phyloP scores from a whole-genome alignment of 2,797 vertebrate species.

The Cirrhinus mrigala region DNA sequence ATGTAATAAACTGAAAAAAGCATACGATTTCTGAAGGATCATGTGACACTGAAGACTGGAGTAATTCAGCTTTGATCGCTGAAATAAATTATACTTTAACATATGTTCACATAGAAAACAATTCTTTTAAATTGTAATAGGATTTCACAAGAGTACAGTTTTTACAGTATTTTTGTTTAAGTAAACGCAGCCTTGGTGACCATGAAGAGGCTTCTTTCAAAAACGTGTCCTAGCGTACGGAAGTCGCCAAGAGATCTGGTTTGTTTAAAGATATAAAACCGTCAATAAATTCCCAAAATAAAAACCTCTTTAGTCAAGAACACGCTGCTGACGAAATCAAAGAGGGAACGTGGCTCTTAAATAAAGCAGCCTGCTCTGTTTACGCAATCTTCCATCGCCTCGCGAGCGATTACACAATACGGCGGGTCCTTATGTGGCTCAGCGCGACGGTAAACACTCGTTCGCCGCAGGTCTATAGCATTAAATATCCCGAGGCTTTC shows the following conservation, averaged over 20 bases:
- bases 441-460: conserved; percentile 38
- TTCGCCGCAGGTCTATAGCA: conserved; percentile 35
- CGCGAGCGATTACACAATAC: neutral
- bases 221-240: neutral
- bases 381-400: neutral
- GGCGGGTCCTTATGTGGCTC: conserved; percentile 3
- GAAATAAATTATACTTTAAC: neutral
- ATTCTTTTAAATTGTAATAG: neutral
- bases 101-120: neutral
- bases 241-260: neutral
- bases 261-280: conserved; percentile 16
- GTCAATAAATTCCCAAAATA: conserved; percentile 23
- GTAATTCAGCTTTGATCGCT: neutral
- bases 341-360: conserved; percentile 2
- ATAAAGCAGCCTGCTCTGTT: conserved; percentile 10
- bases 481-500: conserved; percentile 44
- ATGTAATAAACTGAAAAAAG: neutral
- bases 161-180: neutral
- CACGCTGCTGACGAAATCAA: neutral
- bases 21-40: neutral
- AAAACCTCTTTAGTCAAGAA: conserved; percentile 13
- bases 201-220: neutral
- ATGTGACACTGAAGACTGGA: neutral
- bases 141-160: neutral
- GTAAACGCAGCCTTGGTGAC: neutral